Percentiles rank a stretch among this genome's conserved stretches.
Evolutionary conservation across 2,797 vertebrate genomes (phyloP).

Genomic region (Microchirus variegatus): DNA sequence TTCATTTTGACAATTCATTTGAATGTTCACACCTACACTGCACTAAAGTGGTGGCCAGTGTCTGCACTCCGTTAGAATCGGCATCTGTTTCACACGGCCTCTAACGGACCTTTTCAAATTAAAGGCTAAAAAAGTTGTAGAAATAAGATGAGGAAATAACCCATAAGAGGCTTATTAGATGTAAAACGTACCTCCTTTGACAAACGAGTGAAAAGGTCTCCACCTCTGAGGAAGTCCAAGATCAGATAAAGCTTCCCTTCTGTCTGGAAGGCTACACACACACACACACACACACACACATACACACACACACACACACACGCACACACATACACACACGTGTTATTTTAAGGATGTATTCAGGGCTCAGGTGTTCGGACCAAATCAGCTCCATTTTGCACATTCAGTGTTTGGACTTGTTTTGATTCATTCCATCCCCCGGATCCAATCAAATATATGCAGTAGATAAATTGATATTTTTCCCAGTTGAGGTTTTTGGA

Average conservation of each 20-base stretch:
- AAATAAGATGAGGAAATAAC: background rate
- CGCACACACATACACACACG: too few relatives aligned
- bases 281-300: constrained; percentile 32
- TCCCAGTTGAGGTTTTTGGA: background rate
- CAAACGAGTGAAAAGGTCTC: constrained; percentile 96
- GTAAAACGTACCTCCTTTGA: constrained; percentile 90
- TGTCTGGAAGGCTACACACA: constrained; percentile 72
- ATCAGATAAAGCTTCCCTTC: constrained; percentile 98
- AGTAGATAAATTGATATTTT: background rate
- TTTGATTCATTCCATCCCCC: background rate
- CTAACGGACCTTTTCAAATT: too few relatives aligned
- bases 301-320: constrained; percentile 11
- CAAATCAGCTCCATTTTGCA: background rate
- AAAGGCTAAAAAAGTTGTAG: too few relatives aligned
- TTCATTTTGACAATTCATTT: too few relatives aligned
- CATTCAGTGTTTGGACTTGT: background rate
- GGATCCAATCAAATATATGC: background rate
- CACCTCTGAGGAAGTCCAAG: constrained; percentile 95
- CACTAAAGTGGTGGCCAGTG: too few relatives aligned
- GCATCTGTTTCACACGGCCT: too few relatives aligned
- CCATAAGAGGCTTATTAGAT: background rate
- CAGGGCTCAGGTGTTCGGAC: background rate
- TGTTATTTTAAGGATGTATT: constrained; percentile 5
- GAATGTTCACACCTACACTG: too few relatives aligned
- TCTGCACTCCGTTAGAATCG: too few relatives aligned